phyloP scores from a whole-genome alignment of 2,113 vertebrate genomes.

The Alligator mississippiensis region DNA sequence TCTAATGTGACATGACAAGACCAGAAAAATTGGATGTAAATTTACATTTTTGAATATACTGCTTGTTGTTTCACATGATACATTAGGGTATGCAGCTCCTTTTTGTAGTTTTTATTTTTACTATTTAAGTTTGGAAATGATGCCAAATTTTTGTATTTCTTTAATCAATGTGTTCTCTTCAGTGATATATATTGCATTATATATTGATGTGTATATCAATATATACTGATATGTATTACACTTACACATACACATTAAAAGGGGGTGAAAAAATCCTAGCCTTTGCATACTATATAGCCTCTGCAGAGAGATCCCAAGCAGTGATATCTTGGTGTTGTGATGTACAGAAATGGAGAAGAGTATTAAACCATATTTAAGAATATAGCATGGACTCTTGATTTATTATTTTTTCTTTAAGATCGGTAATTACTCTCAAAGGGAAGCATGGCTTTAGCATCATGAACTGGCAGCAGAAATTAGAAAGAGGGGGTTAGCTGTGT shows the following conservation, averaged over 20 bases:
- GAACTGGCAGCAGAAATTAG: background rate
- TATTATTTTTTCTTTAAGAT: conserved; percentile 56
- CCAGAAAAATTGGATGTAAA: conserved; percentile 86
- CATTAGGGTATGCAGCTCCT: conserved; percentile 87
- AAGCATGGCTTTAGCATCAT: background rate
- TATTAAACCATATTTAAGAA: conserved; percentile 94
- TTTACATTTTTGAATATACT: conserved; percentile 85
- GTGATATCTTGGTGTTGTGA: conserved; percentile 90
- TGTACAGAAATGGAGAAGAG: conserved; percentile 92
- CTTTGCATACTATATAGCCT: conserved; percentile 86
- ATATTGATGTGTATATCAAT: conserved; percentile 90
- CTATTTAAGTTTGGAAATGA: conserved; percentile 91
- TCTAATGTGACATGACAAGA: conserved; percentile 84
- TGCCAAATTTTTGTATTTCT: conserved; percentile 91
- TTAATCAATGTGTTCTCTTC: conserved; percentile 89
- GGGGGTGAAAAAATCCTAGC: conserved; percentile 79
- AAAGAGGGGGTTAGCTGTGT: too few relatives aligned
- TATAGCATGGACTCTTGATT: conserved; percentile 80
- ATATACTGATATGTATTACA: conserved; percentile 89
- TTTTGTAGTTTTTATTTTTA: conserved; percentile 90
- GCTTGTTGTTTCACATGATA: conserved; percentile 87
- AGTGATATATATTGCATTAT: conserved; percentile 90
- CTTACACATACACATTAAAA: conserved; percentile 80
- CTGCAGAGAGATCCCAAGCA: conserved; percentile 87
- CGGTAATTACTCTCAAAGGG: background rate